Evolutionary conservation across 1,140 invertebrate species (phyloP).

Genomic region (Heliconius melpomene): DNA sequence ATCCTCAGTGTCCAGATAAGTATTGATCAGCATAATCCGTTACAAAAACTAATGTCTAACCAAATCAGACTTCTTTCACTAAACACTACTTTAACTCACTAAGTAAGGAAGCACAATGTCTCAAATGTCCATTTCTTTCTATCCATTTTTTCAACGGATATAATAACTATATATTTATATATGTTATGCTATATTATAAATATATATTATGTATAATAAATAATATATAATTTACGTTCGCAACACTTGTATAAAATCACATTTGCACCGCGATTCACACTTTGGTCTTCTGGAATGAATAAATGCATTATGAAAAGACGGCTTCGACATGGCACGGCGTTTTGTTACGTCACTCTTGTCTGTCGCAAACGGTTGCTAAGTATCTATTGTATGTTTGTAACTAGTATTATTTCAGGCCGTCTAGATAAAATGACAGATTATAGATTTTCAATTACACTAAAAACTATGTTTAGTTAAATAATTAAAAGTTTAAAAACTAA

Average conservation of each 20-base stretch:
- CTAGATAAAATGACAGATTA: not conserved
- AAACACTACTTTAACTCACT: slow-evolving; percentile 59
- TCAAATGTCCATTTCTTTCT: slow-evolving; percentile 57
- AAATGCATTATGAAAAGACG: not conserved
- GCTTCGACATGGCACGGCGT: not conserved
- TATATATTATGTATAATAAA: slow-evolving; percentile 45
- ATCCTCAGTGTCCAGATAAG: slow-evolving; percentile 77
- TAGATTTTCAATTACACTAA: not conserved
- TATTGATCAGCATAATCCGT: slow-evolving; percentile 78
- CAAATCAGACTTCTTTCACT: slow-evolving; percentile 62
- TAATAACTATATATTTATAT: slow-evolving; percentile 53
- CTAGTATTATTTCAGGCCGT: not conserved
- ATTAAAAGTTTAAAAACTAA: no score
- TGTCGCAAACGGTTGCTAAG: not conserved
- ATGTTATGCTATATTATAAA: not conserved
- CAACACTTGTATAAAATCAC: slow-evolving; percentile 74
- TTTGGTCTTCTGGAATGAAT: slow-evolving; percentile 20
- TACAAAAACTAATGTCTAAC: slow-evolving; percentile 61
- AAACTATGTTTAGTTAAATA: not conserved
- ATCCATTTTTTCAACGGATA: slow-evolving; percentile 57
- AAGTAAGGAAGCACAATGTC: slow-evolving; percentile 63
- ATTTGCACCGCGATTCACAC: slow-evolving; percentile 55
- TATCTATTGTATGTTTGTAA: not conserved
- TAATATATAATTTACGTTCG: slow-evolving; percentile 42
- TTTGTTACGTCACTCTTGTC: not conserved